phyloP scores from a whole-genome alignment of 2,113 vertebrate species.

The Lathamus discolor region DNA sequence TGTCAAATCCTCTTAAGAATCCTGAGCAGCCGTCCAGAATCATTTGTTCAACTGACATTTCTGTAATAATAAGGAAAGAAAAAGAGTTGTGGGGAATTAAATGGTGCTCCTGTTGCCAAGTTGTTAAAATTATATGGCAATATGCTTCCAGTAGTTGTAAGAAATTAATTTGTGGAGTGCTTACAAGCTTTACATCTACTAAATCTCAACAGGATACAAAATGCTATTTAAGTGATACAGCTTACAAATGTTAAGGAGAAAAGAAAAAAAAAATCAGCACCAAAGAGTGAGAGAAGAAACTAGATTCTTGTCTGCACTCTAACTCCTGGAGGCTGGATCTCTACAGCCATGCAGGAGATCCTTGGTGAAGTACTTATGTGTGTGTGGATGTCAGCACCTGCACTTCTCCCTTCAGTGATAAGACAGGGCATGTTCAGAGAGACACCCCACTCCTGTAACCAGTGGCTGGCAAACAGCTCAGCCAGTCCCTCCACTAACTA shows the following conservation, averaged over 20 bases:
- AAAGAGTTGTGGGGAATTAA: constrained; percentile 67
- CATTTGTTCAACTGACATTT: constrained; percentile 60
- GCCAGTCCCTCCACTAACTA: not conserved
- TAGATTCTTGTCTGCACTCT: not conserved
- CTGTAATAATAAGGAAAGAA: constrained; percentile 58
- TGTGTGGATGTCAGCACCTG: not conserved
- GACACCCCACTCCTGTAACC: not conserved
- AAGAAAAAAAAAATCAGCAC: constrained; percentile 20
- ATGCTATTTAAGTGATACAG: constrained; percentile 57
- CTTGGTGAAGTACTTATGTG: not conserved
- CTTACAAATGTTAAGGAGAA: not conserved
- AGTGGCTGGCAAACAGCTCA: not conserved
- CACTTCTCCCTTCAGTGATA: not conserved
- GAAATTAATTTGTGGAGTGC: constrained; percentile 68
- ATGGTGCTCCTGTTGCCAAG: constrained; percentile 50
- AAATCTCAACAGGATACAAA: constrained; percentile 61
- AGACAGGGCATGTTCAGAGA: not conserved
- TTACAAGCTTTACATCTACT: constrained; percentile 59
- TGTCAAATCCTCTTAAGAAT: constrained; percentile 58
- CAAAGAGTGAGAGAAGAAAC: constrained; percentile 15
- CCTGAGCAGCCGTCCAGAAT: constrained; percentile 38
- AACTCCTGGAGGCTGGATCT: not conserved
- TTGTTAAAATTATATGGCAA: constrained; percentile 66
- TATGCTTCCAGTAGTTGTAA: constrained; percentile 66
- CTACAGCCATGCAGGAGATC: not conserved